A percentile compares a stretch with the other conserved stretches of the same genome.
Conservation (phyloP, 2,888 invertebrate species). For the Scrobipalpa atriplicella region DNA sequence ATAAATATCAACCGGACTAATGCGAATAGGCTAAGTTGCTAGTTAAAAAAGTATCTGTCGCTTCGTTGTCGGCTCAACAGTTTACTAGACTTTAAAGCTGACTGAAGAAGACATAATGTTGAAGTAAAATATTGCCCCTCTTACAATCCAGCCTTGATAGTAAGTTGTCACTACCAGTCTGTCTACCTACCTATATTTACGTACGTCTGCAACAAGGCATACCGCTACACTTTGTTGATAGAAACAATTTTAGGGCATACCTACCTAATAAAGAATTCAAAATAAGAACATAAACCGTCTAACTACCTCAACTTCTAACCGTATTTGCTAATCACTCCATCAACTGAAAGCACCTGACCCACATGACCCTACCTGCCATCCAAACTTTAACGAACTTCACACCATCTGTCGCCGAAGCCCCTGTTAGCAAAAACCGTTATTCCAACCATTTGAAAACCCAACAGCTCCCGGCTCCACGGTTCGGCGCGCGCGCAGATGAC, state of each 20-base stretch:
- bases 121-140: background rate
- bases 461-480: constrained; percentile 54
- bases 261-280: no score
- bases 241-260: no score
- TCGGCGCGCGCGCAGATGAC: constrained; percentile 58
- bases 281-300: background rate
- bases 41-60: background rate
- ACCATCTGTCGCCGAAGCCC: constrained; percentile 21
- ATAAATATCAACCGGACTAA: no score
- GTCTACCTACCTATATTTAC: no score
- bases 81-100: background rate
- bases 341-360: no score
- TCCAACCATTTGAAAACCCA: constrained; percentile 18
- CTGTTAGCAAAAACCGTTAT: constrained; percentile 20
- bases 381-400: constrained; percentile 13
- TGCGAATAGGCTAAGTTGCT: no score
- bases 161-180: no score
- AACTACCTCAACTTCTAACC: background rate
- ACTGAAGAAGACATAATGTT: background rate
- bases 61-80: background rate
- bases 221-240: no score
- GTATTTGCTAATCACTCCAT: constrained; percentile 2
- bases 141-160: no score
- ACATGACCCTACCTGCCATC: constrained; percentile 8
- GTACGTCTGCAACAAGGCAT: no score